phyloP scores from a whole-genome alignment of 2,888 invertebrate species.

The Agriopis marginaria region DNA sequence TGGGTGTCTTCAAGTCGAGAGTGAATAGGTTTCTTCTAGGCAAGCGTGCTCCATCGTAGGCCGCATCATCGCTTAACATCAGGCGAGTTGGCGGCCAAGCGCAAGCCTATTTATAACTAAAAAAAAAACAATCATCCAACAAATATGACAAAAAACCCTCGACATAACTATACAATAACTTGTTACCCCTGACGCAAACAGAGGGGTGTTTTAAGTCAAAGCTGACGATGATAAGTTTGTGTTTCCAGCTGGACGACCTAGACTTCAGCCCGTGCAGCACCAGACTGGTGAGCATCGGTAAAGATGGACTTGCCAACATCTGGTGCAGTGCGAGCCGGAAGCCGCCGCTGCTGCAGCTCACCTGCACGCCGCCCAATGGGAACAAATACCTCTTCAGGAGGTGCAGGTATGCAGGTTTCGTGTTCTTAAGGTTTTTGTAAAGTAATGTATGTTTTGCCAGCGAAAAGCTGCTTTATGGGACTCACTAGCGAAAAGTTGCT shows the following conservation, averaged over 20 bases:
- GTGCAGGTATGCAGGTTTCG: slow-evolving; percentile 86
- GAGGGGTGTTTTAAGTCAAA: neutral
- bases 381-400: slow-evolving; percentile 94
- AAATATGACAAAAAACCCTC: no score
- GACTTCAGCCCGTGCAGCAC: slow-evolving; percentile 94
- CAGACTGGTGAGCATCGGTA: slow-evolving; percentile 93
- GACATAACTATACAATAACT: neutral
- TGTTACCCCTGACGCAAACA: neutral
- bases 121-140: no score
- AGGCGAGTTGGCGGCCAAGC: no score
- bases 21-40: no score
- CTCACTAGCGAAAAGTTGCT: no score
- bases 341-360: slow-evolving; percentile 88
- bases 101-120: no score
- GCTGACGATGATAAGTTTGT: neutral
- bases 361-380: slow-evolving; percentile 91
- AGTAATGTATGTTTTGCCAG: no score
- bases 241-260: slow-evolving; percentile 91
- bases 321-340: slow-evolving; percentile 90
- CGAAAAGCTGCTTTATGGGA: no score
- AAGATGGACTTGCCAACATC: slow-evolving; percentile 93
- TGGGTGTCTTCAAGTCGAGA: no score
- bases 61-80: no score
- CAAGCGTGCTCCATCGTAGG: no score
- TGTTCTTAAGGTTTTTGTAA: neutral